phyloP scores from a whole-genome alignment of 2,888 invertebrate species.

The Eupithecia vulgata region DNA sequence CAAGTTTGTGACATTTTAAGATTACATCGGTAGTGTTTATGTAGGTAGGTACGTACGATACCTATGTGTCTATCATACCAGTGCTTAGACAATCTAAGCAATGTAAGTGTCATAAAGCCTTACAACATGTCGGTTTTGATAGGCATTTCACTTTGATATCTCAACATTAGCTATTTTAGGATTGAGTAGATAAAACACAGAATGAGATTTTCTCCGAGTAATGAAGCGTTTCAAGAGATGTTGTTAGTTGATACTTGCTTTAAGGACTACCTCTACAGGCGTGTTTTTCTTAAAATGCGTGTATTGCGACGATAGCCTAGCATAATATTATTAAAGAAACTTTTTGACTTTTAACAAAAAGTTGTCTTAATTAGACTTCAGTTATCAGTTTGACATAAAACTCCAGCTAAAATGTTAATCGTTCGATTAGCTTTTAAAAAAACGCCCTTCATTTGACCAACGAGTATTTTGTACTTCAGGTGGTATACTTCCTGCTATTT shows the following conservation, averaged over 20 bases:
- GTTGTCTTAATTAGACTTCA: not conserved
- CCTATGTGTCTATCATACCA: not conserved
- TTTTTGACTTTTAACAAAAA: not conserved
- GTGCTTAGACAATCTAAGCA: not conserved
- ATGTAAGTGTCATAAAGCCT: slow-evolving; percentile 3
- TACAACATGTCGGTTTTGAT: slow-evolving; percentile 46
- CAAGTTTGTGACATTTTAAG: no score
- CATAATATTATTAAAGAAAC: not conserved
- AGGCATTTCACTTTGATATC: slow-evolving; percentile 60
- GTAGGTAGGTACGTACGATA: no score
- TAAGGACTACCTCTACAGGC: not conserved
- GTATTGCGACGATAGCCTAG: not conserved
- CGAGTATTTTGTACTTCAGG: no score
- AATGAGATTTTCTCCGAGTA: slow-evolving; percentile 39
- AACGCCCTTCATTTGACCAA: no score
- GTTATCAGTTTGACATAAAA: not conserved
- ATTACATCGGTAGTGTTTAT: no score
- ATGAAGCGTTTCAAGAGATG: not conserved
- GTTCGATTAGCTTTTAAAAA: no score
- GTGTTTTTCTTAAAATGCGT: not conserved
- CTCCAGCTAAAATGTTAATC: no score
- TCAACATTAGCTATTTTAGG: slow-evolving; percentile 57
- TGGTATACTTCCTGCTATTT: no score
- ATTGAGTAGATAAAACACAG: slow-evolving; percentile 54
- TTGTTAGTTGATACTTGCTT: not conserved